Conservation (phyloP, 2,113 vertebrate genomes). For the Malurus alboscapulatus region DNA sequence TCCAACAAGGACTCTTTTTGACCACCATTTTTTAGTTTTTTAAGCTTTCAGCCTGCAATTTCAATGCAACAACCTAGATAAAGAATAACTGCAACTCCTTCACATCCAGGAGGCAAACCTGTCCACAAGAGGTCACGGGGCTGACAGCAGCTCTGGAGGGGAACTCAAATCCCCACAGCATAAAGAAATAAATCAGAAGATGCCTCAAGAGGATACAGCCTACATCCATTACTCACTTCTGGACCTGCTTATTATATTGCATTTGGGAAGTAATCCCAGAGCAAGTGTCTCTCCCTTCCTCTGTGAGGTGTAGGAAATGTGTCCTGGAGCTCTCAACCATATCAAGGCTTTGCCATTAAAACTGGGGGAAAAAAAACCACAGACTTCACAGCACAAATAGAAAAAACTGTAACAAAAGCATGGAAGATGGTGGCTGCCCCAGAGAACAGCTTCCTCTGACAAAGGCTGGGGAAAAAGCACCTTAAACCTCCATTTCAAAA, state of each 20-base stretch:
- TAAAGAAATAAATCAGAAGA: not conserved
- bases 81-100: not conserved
- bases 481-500: not conserved
- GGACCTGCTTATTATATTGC: not conserved
- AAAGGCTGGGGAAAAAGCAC: not conserved
- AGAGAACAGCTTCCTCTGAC: not conserved
- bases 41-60: not conserved
- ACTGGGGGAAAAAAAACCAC: accelerated
- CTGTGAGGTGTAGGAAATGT: not conserved
- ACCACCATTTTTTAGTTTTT: accelerated
- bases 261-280: not conserved
- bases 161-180: not conserved
- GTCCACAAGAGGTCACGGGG: not conserved
- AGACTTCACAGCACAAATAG: not conserved
- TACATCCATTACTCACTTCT: not conserved
- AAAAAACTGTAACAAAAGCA: not conserved
- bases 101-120: not conserved
- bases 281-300: not conserved
- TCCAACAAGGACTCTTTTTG: not conserved
- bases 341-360: not conserved
- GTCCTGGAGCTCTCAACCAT: not conserved
- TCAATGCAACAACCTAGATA: not conserved
- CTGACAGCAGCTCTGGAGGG: not conserved
- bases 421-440: not conserved
- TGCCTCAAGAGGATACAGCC: not conserved